Conservation (phyloP, 2,797 vertebrate genomes). For the Hafferia zeledoni region DNA sequence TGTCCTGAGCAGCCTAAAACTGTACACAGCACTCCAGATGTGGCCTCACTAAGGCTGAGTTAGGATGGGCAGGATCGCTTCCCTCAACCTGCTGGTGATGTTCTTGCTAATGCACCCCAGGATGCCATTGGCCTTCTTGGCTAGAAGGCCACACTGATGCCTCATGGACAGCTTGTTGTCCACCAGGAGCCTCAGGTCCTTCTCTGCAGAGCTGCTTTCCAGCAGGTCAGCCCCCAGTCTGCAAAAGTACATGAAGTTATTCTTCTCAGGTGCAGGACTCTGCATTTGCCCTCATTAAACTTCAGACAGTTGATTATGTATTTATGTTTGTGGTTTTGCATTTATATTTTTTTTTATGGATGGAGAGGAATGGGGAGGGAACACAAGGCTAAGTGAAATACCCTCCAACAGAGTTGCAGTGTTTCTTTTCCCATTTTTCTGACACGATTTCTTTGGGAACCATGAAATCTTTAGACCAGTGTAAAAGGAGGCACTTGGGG, state of each 20-base stretch:
- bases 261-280: background rate
- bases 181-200: background rate
- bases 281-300: background rate
- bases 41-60: background rate
- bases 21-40: background rate
- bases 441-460: background rate
- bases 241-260: rapidly evolving
- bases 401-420: background rate
- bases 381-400: background rate
- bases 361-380: background rate
- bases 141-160: background rate
- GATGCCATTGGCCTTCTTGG: background rate
- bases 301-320: background rate
- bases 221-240: background rate
- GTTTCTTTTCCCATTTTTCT: background rate
- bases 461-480: rapidly evolving
- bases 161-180: background rate
- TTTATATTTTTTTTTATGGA: background rate
- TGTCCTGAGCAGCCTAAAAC: background rate
- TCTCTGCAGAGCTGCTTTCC: background rate
- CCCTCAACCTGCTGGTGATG: rapidly evolving
- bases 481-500: background rate
- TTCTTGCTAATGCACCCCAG: background rate
- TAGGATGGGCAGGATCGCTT: background rate
- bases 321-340: background rate